Conservation (phyloP, 2,113 vertebrate genomes). For the Rhinolophus ferrumequinum region DNA sequence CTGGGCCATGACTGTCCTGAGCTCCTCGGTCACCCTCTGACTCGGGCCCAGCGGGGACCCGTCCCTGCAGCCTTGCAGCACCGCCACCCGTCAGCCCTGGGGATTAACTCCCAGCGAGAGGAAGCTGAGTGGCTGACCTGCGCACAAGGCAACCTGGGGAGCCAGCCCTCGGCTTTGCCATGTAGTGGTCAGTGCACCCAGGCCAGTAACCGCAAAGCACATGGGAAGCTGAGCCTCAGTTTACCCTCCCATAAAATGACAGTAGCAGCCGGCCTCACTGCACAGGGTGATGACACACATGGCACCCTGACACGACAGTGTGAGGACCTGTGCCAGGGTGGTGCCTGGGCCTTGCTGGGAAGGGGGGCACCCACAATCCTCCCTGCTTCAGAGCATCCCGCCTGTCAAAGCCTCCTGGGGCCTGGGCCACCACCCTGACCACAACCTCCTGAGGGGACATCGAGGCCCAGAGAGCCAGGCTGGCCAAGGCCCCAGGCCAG, state of each 20-base stretch:
- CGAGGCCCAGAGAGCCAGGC: fast-evolving
- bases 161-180: neutral
- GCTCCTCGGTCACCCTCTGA: too few relatives aligned
- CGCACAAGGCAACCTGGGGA: too few relatives aligned
- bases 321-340: fast-evolving
- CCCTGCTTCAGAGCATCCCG: neutral
- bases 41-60: neutral
- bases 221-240: fast-evolving
- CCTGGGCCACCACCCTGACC: neutral
- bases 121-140: fast-evolving
- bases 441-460: neutral
- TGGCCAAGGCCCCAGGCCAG: neutral
- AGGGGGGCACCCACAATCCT: neutral
- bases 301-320: fast-evolving
- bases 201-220: too few relatives aligned
- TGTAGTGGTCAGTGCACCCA: fast-evolving
- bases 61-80: fast-evolving
- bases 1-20: neutral
- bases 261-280: fast-evolving
- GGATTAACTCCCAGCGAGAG: fast-evolving
- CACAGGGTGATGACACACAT: fast-evolving
- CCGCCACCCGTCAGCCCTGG: neutral
- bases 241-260: neutral
- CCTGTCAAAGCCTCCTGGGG: neutral
- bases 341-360: fast-evolving